Base-by-base conservation (phyloP, 2,888 invertebrate species). In the Octonoba sinensis region DNA sequence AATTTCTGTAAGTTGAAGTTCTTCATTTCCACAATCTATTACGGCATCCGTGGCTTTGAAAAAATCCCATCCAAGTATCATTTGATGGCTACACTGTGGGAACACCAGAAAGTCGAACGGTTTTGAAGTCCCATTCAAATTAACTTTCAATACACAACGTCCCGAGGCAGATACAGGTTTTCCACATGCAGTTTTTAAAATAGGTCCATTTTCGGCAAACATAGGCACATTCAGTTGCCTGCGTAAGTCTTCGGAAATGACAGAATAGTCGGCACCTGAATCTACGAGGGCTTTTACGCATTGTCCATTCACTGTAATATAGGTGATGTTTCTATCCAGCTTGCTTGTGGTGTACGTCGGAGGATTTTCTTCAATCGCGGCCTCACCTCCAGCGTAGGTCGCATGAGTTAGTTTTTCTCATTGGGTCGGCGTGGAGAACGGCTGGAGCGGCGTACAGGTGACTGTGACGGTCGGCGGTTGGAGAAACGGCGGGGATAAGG, bases 61-160 rank as follows among this genome's bases (percentile, higher is more conserved):
- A 75, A 49, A 57, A 13, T 75, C 22, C 44, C 44, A 66, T 46
- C 56, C 54, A 6, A 36, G 66, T 59, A 75, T 75, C 66, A 75
- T 67, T 67, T 75, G 59, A n/a, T n/a, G n/a, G n/a, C n/a, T n/a
- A n/a, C n/a, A n/a, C n/a, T n/a, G n/a, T n/a, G n/a, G n/a, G n/a
- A 49, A 62, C 27, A 62, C 27, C 24, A 8, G 47, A 15, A 72
- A 72, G 27, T 62, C 49, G 62, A 64, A 62, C 4, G 36, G 71
- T 13, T n/a, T 6, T 3, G n/a, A 15, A 12, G 36, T 36, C 16
- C 36, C 67, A 54, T 67, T 36, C 54, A 70, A 46, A n/a, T 71
- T n/a, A 6, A 46, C 16, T 70, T 70, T 59, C 20, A 60, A 27
- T 49, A 24, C 71, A 60, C 47, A 57, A 1, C 18, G 8, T 60